A percentile compares a stretch with the other conserved stretches of the same genome.
Conservation (phyloP, 1,140 invertebrate species). For the Pogonomyrmex barbatus region DNA sequence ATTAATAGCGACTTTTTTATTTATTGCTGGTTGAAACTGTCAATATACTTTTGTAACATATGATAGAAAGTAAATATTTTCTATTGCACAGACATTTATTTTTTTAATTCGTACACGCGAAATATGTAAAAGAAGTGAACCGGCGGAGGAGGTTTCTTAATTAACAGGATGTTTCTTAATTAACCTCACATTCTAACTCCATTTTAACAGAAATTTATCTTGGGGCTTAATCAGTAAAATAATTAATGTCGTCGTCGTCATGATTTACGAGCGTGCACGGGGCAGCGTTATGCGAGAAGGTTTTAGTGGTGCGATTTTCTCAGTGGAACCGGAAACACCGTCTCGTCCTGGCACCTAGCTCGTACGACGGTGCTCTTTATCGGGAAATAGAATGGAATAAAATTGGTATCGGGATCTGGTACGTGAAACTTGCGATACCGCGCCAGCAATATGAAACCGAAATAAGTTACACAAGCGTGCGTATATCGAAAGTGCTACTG, state of each 20-base stretch:
- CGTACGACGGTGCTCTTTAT: conserved; percentile 42
- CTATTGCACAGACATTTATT: not conserved
- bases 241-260: conserved; percentile 23
- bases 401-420: conserved; percentile 45
- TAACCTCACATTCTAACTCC: conserved; percentile 11
- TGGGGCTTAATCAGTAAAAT: conserved; percentile 13
- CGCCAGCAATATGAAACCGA: conserved; percentile 12
- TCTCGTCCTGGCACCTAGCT: not conserved
- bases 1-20: too few species aligned
- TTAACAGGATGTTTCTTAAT: conserved; percentile 15
- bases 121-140: not conserved
- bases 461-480: conserved; percentile 39
- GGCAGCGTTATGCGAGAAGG: not conserved
- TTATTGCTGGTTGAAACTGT: not conserved
- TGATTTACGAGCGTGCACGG: conserved; percentile 1
- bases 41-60: not conserved
- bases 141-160: too few species aligned
- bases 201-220: conserved; percentile 37
- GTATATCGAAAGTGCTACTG: conserved; percentile 26
- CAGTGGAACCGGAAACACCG: conserved; percentile 17
- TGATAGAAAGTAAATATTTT: not conserved
- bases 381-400: conserved; percentile 31
- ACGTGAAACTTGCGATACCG: conserved; percentile 19
- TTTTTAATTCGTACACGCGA: not conserved
- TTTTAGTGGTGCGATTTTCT: conserved; percentile 30